These are phyloP conservation scores for Manis crassicaudata DNA, from an alignment of 2,797 vertebrate species.

Conservation along the genomic window DNA sequence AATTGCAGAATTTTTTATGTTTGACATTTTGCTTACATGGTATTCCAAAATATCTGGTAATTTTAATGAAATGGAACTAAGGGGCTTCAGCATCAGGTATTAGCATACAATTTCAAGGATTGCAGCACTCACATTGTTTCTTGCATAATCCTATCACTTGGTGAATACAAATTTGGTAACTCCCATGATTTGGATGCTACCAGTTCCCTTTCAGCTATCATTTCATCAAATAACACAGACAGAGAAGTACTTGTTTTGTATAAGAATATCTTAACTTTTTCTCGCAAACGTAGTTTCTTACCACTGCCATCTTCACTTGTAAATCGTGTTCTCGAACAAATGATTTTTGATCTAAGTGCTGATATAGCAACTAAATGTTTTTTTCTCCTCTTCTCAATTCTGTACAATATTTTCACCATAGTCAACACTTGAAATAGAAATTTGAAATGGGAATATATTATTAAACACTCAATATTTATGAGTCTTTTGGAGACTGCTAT, in stretches of 20 bases:
- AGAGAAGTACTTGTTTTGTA: background rate
- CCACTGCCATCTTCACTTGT: background rate
- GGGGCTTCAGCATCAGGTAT: background rate
- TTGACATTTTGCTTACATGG: constrained; percentile 47
- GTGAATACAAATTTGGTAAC: constrained; percentile 63
- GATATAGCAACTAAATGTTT: background rate
- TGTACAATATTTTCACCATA: background rate
- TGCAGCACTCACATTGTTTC: constrained; percentile 45
- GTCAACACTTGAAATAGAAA: background rate
- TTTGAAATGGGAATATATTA: background rate
- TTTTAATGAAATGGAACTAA: constrained; percentile 59
- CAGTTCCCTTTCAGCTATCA: background rate
- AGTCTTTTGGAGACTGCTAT: background rate
- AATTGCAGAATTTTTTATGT: constrained; percentile 40
- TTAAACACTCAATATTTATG: background rate
- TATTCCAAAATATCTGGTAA: constrained; percentile 60
- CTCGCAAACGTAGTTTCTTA: background rate
- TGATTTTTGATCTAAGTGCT: background rate
- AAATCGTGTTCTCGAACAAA: constrained; percentile 36
- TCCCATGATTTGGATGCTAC: constrained; percentile 43
- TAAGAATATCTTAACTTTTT: constrained; percentile 22
- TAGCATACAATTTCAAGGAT: constrained; percentile 47
- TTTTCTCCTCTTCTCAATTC: background rate
- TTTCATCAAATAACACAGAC: background rate
- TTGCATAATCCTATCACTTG: constrained; percentile 61